Evolutionary conservation across 2,797 vertebrate species (phyloP).

Genomic region (Sebastes kiyomatsui): DNA sequence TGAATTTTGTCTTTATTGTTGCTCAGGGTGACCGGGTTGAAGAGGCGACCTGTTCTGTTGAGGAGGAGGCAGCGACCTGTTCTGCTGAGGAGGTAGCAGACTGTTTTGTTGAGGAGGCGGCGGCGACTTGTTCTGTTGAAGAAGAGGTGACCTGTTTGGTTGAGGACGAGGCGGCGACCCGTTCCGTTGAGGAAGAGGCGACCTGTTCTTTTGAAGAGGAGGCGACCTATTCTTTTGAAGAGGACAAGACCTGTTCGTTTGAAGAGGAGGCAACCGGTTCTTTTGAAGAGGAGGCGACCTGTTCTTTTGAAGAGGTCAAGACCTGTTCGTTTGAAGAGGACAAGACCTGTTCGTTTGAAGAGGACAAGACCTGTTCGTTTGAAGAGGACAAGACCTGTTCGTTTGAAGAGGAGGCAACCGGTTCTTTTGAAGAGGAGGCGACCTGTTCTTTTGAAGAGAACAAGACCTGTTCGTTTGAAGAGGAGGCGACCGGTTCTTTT

Average conservation of each 20-base stretch:
- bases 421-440: not conserved
- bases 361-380: not conserved
- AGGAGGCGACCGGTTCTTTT: not conserved
- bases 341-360: not conserved
- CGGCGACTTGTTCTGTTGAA: not conserved
- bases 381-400: not conserved
- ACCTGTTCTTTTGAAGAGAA: not conserved
- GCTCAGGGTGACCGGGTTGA: conserved; percentile 19
- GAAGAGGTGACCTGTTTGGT: too few species aligned
- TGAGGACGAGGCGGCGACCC: not conserved
- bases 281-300: not conserved
- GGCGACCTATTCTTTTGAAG: not conserved
- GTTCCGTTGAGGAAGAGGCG: not conserved
- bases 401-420: not conserved
- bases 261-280: not conserved
- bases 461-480: not conserved
- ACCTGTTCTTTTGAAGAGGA: not conserved
- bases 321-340: not conserved
- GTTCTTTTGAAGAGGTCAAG: not conserved
- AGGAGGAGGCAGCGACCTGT: not conserved
- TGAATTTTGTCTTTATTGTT: not conserved
- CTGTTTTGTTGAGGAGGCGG: not conserved
- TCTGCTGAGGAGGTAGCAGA: not conserved
- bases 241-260: not conserved
- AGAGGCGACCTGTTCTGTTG: not conserved